Conservation (phyloP, 2,113 vertebrate genomes). For the Apteryx mantelli region DNA sequence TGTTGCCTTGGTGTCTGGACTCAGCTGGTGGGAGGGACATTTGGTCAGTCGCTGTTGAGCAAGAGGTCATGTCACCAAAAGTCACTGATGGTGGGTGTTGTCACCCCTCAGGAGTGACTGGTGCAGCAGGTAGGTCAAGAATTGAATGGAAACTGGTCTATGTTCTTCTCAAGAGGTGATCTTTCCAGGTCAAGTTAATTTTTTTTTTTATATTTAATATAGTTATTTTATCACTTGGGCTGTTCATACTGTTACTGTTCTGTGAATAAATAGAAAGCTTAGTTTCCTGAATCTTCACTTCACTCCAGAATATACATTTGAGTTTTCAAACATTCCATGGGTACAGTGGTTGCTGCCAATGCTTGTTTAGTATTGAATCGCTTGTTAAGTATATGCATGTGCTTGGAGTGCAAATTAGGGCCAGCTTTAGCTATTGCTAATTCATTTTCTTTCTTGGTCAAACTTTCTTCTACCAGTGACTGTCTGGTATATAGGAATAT, state of each 20-base stretch:
- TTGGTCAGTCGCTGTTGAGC: background rate
- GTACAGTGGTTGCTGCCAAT: background rate
- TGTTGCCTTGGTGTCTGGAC: background rate
- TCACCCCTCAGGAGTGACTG: background rate
- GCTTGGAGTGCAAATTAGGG: background rate
- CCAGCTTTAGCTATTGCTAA: background rate
- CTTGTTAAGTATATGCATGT: background rate
- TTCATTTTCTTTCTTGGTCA: background rate
- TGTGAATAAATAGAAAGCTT: background rate
- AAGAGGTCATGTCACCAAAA: background rate
- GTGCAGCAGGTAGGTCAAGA: background rate
- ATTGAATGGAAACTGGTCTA: background rate
- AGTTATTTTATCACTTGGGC: background rate
- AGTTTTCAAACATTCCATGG: background rate
- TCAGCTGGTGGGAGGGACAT: background rate
- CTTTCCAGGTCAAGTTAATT: background rate
- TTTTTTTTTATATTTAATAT: background rate
- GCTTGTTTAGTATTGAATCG: background rate
- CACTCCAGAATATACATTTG: background rate
- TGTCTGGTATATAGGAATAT: background rate
- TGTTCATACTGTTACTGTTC: background rate
- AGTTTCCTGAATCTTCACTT: background rate
- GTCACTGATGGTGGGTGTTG: background rate
- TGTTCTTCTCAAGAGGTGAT: background rate
- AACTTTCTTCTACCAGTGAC: background rate